These are phyloP conservation scores for Meda fulgida DNA, from an alignment of 2,797 vertebrate genomes.

Conservation along the genomic window DNA sequence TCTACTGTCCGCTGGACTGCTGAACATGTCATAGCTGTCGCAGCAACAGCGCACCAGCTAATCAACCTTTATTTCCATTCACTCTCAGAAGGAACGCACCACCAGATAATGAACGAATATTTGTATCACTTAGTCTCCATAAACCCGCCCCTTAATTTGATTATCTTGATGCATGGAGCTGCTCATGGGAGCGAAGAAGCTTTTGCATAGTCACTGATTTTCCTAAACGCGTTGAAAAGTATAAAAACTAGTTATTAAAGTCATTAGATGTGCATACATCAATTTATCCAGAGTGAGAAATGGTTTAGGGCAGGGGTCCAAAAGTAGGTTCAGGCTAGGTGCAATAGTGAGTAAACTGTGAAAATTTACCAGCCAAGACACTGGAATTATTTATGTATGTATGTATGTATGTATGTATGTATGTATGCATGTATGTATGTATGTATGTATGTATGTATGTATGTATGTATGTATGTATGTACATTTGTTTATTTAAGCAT, in stretches of 20 bases:
- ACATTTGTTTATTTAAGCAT: not conserved
- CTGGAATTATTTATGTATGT: not conserved
- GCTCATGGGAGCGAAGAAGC: not conserved
- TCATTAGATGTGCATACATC: not conserved
- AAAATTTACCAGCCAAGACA: not conserved
- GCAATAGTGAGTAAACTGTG: not conserved
- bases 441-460: not conserved
- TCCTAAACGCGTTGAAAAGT: not conserved
- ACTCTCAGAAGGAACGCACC: conserved; percentile 18
- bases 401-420: not conserved
- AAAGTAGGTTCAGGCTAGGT: not conserved
- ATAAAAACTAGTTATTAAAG: not conserved
- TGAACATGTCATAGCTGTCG: conserved; percentile 57
- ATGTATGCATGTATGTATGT: not conserved
- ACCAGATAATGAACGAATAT: conserved; percentile 25
- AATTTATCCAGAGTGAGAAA: not conserved
- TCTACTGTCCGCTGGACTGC: conserved; percentile 60
- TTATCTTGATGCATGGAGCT: not conserved
- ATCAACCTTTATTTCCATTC: conserved; percentile 58
- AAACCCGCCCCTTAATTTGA: conserved; percentile 3
- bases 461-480: not conserved
- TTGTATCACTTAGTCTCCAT: conserved; percentile 23
- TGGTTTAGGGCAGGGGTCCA: not conserved
- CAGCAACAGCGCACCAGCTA: conserved; percentile 46
- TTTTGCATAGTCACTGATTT: not conserved